A percentile compares a stretch with the other conserved stretches of the same genome.
phyloP scores from a whole-genome alignment of 92 coral and sea anemone species.

The Galaxea fascicularis region DNA sequence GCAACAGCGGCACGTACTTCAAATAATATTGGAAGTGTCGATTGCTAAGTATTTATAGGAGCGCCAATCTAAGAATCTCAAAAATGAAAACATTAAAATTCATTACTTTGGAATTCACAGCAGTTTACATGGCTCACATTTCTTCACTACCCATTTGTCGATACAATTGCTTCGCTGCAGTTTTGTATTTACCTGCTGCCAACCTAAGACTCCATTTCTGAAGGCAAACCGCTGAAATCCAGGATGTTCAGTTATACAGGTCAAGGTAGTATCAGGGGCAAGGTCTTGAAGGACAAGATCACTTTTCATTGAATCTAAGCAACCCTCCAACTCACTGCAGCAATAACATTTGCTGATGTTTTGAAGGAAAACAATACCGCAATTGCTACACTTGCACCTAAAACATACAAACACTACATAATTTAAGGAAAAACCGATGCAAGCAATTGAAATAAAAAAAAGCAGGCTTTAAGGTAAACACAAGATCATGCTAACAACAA shows the following conservation, averaged over 20 bases:
- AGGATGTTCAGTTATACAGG: constrained; percentile 67
- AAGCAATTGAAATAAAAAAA: not conserved
- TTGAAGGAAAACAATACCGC: constrained; percentile 34
- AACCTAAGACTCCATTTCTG: too few relatives aligned
- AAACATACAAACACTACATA: constrained; percentile 8
- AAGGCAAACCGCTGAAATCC: constrained; percentile 52
- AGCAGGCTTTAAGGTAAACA: not conserved
- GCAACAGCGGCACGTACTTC: too few relatives aligned
- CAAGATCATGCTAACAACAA: constrained; percentile 5
- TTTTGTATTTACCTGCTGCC: too few relatives aligned
- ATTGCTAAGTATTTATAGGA: too few relatives aligned
- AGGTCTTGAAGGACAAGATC: constrained; percentile 38
- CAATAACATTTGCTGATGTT: constrained; percentile 76
- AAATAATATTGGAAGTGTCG: too few relatives aligned
- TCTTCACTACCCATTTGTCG: too few relatives aligned
- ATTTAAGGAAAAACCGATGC: not conserved
- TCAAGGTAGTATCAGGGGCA: not conserved
- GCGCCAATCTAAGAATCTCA: too few relatives aligned
- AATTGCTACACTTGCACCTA: constrained; percentile 68
- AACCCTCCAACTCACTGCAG: constrained; percentile 63
- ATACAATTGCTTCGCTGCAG: too few relatives aligned
- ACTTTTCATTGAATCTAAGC: constrained; percentile 35
- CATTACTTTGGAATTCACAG: too few relatives aligned
- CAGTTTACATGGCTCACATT: too few relatives aligned
- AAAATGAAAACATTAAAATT: too few relatives aligned